Conservation (phyloP, 1,140 invertebrate species). For the Papilio aristodemus region DNA sequence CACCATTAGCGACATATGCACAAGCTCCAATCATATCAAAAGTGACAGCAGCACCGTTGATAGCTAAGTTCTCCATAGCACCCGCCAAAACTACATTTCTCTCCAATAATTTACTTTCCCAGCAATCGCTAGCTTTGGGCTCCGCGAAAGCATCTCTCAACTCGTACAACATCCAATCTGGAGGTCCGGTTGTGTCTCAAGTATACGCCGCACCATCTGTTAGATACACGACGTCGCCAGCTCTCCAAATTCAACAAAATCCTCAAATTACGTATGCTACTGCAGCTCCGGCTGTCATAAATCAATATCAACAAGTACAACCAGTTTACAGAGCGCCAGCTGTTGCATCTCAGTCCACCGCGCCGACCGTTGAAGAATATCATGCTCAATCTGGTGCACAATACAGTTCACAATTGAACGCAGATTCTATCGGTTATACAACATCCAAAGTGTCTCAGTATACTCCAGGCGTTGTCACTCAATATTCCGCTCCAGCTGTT, state of each 20-base stretch:
- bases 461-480: slow-evolving; percentile 41
- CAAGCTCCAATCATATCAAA: slow-evolving; percentile 77
- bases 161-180: slow-evolving; percentile 53
- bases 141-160: slow-evolving; percentile 61
- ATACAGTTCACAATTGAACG: slow-evolving; percentile 3
- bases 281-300: slow-evolving; percentile 27
- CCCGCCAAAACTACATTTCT: slow-evolving; percentile 56
- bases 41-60: slow-evolving; percentile 72
- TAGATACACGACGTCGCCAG: slow-evolving; percentile 56
- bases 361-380: slow-evolving; percentile 42
- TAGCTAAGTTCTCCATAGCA: slow-evolving; percentile 64
- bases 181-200: slow-evolving; percentile 69
- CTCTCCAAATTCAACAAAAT: slow-evolving; percentile 51
- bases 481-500: slow-evolving; percentile 43
- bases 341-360: slow-evolving; percentile 36
- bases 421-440: slow-evolving; percentile 17
- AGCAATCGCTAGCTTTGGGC: slow-evolving; percentile 54
- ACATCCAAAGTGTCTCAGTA: slow-evolving; percentile 43
- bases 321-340: slow-evolving; percentile 28
- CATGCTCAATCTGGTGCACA: slow-evolving; percentile 20
- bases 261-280: slow-evolving; percentile 42
- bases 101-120: slow-evolving; percentile 57
- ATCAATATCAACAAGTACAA: slow-evolving; percentile 44
- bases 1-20: slow-evolving; percentile 66
- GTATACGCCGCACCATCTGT: slow-evolving; percentile 63